Evolutionary conservation across 2,113 vertebrate species (phyloP), one percentile per base, ranked within the genome.

Genomic region (Hypocryptadius cinnamomeus): DNA sequence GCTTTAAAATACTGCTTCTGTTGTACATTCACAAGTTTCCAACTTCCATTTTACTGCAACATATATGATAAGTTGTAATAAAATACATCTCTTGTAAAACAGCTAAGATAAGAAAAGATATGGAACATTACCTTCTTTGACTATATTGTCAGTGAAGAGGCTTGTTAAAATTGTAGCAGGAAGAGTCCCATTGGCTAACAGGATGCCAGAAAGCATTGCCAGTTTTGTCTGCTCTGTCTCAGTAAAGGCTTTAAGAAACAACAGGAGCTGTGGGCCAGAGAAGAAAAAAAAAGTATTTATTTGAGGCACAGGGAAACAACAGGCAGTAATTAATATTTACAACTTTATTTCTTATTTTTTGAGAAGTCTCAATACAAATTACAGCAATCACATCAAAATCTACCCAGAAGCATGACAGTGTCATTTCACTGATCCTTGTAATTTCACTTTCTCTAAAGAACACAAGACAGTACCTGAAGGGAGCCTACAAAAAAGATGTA

Each of bases 201-300:
- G 97, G 92, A 99, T 98, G 48, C 98, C 99, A 7, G 98, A 98
- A 85, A 99, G 98, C 97, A 98, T 98, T 39, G 99, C 98, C 96
- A 99, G 95, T 96, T 99, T 99, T 56, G 98, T 98, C 96, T 99
- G 99, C 92, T 99, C 98, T 0, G 98, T 97, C 96, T 99, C 98
- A 13, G 98, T 98, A 96, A 99, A 99, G 93, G 98, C 98, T 97
- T 99, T 99, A 95, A 99, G 98, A 96, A 99, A 99, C 92, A 99
- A 98, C 92, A 99, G 97, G 87, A 99, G 98, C 98, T 99, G 94
- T 70, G 87, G 79, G 87, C 85, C 86, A 97, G 92, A 94, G 19
- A 91, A 89, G 47, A 78, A 39, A 30, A 48, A 45, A 30, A 50
- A 44, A 14, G 17, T 3, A 73, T 11, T 24, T 7, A 65, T 31